These are phyloP conservation scores for Abrostola tripartita DNA, from an alignment of 2,888 invertebrate genomes.

Conservation along the genomic window DNA sequence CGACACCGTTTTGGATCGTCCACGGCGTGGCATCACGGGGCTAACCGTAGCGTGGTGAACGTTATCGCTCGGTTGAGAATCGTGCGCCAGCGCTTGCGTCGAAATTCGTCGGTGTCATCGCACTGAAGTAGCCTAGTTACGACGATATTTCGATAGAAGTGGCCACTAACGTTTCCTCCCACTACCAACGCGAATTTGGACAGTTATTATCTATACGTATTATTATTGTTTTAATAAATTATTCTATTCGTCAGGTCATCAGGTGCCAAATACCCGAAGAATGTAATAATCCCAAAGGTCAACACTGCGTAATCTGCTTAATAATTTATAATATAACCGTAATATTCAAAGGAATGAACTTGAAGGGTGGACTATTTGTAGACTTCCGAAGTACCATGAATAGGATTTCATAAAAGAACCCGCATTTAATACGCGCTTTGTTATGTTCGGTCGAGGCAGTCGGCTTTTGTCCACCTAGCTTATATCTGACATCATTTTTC, in stretches of 20 bases:
- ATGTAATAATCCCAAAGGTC: too few relatives aligned
- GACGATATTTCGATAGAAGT: constrained; percentile 78
- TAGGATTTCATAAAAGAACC: constrained; percentile 21
- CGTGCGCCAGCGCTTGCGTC: constrained; percentile 45
- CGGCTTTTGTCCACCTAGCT: constrained; percentile 12
- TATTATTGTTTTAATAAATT: constrained; percentile 32
- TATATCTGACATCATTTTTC: constrained; percentile 29
- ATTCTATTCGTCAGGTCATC: too few relatives aligned
- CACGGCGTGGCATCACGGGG: constrained; percentile 32
- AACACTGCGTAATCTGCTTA: constrained; percentile 1
- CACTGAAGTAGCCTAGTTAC: constrained; percentile 78
- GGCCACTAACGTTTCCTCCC: constrained; percentile 45
- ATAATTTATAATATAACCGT: background rate
- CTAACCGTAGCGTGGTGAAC: constrained; percentile 22
- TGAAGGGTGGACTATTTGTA: background rate
- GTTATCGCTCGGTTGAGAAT: constrained; percentile 35
- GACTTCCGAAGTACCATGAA: constrained; percentile 18
- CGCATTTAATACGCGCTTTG: constrained; percentile 26
- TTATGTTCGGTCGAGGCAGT: constrained; percentile 24
- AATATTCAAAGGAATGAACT: background rate
- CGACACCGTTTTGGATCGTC: constrained; percentile 34
- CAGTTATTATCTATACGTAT: constrained; percentile 39
- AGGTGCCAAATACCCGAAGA: too few relatives aligned
- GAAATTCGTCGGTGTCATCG: constrained; percentile 75
- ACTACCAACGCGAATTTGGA: constrained; percentile 46